Conservation (phyloP, 35 echinoderm and acorn worm genomes). For the Anneissia japonica region DNA sequence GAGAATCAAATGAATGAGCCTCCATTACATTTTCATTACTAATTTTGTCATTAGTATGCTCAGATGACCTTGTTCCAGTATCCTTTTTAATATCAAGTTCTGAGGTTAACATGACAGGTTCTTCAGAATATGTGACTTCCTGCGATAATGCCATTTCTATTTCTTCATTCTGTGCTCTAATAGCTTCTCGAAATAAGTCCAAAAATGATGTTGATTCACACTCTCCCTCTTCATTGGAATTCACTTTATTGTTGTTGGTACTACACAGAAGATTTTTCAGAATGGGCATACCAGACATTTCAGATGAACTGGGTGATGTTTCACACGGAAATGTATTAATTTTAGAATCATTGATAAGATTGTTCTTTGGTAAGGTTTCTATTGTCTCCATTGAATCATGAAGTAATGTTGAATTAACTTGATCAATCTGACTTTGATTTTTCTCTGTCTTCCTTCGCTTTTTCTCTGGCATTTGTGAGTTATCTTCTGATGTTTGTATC, state of each 20-base stretch:
- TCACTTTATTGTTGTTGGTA: too few species aligned
- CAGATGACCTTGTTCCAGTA: too few species aligned
- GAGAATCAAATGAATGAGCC: too few species aligned
- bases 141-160: neutral
- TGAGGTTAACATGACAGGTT: too few species aligned
- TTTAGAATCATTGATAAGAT: too few species aligned
- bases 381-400: too few species aligned
- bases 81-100: too few species aligned
- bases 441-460: neutral
- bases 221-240: neutral
- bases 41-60: neutral
- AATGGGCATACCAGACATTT: neutral
- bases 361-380: too few species aligned
- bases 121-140: neutral
- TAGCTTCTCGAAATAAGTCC: neutral
- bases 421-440: neutral
- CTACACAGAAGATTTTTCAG: neutral
- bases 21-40: neutral
- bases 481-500: neutral
- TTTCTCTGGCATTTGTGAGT: neutral
- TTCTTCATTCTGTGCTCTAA: neutral
- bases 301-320: neutral
- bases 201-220: neutral
- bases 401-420: too few species aligned
- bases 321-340: too few species aligned